These are phyloP conservation scores for Smittia sp. DNA, from an alignment of 2,888 invertebrate species.

Conservation along the genomic window DNA sequence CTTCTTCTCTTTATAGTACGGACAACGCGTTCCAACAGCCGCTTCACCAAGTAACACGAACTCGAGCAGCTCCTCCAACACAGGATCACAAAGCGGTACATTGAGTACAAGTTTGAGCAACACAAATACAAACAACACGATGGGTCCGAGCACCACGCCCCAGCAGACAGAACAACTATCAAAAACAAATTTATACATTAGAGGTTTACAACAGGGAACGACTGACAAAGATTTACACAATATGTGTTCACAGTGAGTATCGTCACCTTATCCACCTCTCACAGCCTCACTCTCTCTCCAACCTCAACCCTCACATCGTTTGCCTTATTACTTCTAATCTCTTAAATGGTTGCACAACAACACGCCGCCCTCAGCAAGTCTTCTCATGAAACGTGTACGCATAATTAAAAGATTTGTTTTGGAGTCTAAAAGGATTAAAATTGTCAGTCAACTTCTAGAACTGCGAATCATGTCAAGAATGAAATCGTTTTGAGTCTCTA, in stretches of 20 bases:
- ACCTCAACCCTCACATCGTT: background rate
- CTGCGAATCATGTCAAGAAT: background rate
- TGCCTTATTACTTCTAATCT: conserved; percentile 16
- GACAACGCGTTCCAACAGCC: conserved; percentile 77
- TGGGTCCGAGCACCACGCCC: conserved; percentile 58
- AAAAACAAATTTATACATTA: conserved; percentile 97
- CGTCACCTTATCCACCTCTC: too few species aligned
- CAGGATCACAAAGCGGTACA: conserved; percentile 80
- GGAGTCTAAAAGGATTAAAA: background rate
- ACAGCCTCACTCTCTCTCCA: background rate
- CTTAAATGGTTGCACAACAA: conserved; percentile 22
- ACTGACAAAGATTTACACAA: conserved; percentile 94
- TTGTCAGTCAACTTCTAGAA: background rate
- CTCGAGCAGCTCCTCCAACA: conserved; percentile 77
- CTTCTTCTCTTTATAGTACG: conserved; percentile 58
- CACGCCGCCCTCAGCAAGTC: background rate
- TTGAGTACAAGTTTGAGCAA: conserved; percentile 78
- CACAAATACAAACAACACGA: conserved; percentile 59
- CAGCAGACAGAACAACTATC: conserved; percentile 76
- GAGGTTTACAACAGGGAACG: conserved; percentile 91
- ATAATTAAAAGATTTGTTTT: conserved; percentile 25
- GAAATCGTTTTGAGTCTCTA: background rate
- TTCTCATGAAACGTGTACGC: conserved; percentile 4
- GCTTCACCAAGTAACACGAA: conserved; percentile 84
- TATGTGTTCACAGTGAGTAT: conserved; percentile 93